Conservation (phyloP, 2,113 vertebrate species). For the Lophius piscatorius region DNA sequence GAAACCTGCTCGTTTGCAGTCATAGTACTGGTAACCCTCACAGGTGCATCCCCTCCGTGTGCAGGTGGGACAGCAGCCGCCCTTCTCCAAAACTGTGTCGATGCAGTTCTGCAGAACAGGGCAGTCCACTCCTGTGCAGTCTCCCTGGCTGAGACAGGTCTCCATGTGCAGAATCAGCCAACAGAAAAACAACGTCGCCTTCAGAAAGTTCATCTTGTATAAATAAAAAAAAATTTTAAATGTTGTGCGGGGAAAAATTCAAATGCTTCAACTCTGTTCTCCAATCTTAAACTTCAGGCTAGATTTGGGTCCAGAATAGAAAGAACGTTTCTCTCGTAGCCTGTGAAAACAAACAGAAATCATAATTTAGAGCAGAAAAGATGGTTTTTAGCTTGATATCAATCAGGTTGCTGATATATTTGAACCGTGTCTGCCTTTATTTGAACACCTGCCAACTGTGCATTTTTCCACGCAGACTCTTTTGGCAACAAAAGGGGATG, state of each 20-base stretch:
- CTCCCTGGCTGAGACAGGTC: slow-evolving; percentile 64
- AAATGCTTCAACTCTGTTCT: slow-evolving; percentile 6
- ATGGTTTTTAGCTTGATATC: slow-evolving; percentile 6
- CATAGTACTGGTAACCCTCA: slow-evolving; percentile 96
- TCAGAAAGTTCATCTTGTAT: slow-evolving; percentile 71
- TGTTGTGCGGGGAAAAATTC: not conserved
- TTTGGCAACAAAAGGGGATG: slow-evolving; percentile 22
- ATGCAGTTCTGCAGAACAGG: slow-evolving; percentile 86
- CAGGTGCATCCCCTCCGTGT: slow-evolving; percentile 87
- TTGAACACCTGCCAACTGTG: slow-evolving; percentile 32
- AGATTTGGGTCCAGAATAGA: slow-evolving; percentile 25
- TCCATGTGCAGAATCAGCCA: slow-evolving; percentile 63
- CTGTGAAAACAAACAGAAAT: slow-evolving; percentile 56
- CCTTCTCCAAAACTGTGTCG: slow-evolving; percentile 82
- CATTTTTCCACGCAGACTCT: slow-evolving; percentile 42
- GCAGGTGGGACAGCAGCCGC: slow-evolving; percentile 87
- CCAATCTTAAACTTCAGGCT: slow-evolving; percentile 12
- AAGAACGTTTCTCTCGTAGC: slow-evolving; percentile 13
- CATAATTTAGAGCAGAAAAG: slow-evolving; percentile 11
- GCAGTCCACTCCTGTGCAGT: slow-evolving; percentile 88
- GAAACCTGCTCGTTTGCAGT: slow-evolving; percentile 90
- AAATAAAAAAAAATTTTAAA: not conserved
- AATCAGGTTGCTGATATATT: slow-evolving; percentile 9
- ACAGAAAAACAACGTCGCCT: slow-evolving; percentile 33
- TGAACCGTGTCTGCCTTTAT: slow-evolving; percentile 32